Base-by-base conservation (phyloP, 2,888 invertebrate genomes). In the Meloe dianella region DNA sequence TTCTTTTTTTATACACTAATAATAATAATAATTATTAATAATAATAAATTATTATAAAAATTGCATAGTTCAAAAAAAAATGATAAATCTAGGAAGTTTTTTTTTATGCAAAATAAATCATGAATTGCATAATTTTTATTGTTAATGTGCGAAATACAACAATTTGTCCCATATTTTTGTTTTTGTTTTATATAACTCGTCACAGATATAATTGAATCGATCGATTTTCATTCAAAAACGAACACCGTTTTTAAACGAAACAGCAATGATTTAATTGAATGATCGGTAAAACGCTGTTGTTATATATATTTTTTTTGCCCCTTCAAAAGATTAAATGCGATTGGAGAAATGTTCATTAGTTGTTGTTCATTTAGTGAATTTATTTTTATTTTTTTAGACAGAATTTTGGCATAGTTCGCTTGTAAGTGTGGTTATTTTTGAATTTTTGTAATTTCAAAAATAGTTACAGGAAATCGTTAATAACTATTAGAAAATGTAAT, bases 391-490 rank as follows among this genome's bases (percentile, higher is more conserved):
- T 10, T 30, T 9, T 30, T 1, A 8, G 7, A 30, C 7, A 30
- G 9, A 10, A 10, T 35, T 41, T 41, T 41, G 41, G 41, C 41
- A 41, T 5, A 7, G 17, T 41, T 12, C 41, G 6, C 3, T n/a
- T 12, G 17, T n/a, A 41, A 41, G 10, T 17, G n/a, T 17, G 8
- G 41, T 41, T 41, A 17, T 41, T 41, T 41, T 41, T 41, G 17
- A 41, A 41, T 17, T n/a, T n/a, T 41, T 41, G 41, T 41, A 17
- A 6, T 41, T 41, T 41, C 14, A 51, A 24, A 51, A 51, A 51
- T 51, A 51, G 22, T 51, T 24, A 24, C 51, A 51, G 51, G 51
- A 51, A 51, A 51, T 51, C 51, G 10, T 51, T 24, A 51, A 51
- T 51, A 51, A 51, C 47, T 51, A 51, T 51, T 22, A 51, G 24